Base-by-base conservation (phyloP, 2,113 vertebrate species). In the Poicephalus meyeri region DNA sequence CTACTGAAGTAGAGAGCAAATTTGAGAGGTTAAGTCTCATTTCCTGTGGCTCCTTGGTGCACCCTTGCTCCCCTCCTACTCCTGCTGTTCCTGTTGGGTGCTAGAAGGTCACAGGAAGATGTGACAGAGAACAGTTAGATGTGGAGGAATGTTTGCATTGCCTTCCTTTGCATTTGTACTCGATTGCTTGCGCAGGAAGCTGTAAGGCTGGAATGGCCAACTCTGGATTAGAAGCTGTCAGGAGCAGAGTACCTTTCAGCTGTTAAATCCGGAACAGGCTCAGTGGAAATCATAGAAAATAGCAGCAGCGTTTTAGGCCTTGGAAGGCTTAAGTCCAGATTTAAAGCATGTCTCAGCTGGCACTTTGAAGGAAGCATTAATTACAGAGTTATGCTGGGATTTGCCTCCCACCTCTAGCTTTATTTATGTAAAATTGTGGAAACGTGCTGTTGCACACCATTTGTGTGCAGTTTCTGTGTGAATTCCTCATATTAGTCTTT, bases 151-250 rank as follows among this genome's bases (percentile, higher is more conserved):
- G 23, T 60, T 80, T 73, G 53, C 2, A 3, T 86, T 5, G 4
- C 50, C 26, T 86, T 86, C 68, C 68, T 72, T 70, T 26, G 31
- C 13, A 0, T 65, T 82, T 52, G 31, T n/a, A 5, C 42, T 60
- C 11, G 3, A 0, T 39, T 42, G 6, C 61, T 83, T 83, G 65
- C 41, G 55, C 6, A 7, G 88, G 52, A 79, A 82, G 46, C 58
- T 89, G 55, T 26, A 66, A 93, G 64, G 53, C 47, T 79, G 58
- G 41, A 83, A 69, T 18, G 56, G 78, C 74, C 76, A 58, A 31
- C 80, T 92, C 63, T 49, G 88, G 77, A 89, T 92, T 87, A 86
- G 70, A 94, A 91, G 80, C 35, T 93, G 64, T 70, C 91, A 88
- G 81, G 64, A 86, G 63, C 84, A 63, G 42, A 1, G 7, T 47